A percentile compares a stretch with the other conserved stretches of the same genome.
Evolutionary conservation across 2,888 invertebrate species (phyloP).

Genomic region (Caenorhabditis angaria): DNA sequence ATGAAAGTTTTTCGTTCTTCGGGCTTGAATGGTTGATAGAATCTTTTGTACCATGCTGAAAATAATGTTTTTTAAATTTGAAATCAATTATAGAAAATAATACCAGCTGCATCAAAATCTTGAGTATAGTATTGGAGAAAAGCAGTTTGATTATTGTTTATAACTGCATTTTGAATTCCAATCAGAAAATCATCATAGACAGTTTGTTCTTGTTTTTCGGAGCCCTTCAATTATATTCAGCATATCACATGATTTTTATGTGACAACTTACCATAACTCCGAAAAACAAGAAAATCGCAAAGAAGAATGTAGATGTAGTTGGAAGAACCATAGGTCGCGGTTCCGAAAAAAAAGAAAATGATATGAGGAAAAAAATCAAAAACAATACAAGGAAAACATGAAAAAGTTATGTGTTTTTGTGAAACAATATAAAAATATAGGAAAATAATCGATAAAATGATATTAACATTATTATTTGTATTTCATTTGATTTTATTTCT

Average conservation of each 20-base stretch:
- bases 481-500: neutral
- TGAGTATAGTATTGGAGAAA: neutral
- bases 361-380: no score
- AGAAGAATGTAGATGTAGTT: neutral
- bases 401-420: slow-evolving; percentile 4
- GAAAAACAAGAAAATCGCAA: neutral
- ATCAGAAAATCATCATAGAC: neutral
- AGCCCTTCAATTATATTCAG: neutral
- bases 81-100: neutral
- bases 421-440: neutral
- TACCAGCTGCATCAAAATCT: neutral
- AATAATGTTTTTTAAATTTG: no score
- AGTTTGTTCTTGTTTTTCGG: neutral
- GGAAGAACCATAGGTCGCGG: neutral
- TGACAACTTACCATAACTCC: neutral
- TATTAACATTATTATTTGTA: no score
- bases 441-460: neutral
- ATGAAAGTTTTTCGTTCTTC: neutral
- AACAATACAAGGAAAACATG: no score
- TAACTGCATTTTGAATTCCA: neutral
- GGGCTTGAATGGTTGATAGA: neutral
- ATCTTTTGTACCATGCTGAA: slow-evolving; percentile 4
- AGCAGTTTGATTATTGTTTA: neutral
- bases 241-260: neutral
- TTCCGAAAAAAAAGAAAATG: neutral